These are phyloP conservation scores for Drosophila borealis DNA, from an alignment of 2,888 invertebrate genomes.

Conservation along the genomic window DNA sequence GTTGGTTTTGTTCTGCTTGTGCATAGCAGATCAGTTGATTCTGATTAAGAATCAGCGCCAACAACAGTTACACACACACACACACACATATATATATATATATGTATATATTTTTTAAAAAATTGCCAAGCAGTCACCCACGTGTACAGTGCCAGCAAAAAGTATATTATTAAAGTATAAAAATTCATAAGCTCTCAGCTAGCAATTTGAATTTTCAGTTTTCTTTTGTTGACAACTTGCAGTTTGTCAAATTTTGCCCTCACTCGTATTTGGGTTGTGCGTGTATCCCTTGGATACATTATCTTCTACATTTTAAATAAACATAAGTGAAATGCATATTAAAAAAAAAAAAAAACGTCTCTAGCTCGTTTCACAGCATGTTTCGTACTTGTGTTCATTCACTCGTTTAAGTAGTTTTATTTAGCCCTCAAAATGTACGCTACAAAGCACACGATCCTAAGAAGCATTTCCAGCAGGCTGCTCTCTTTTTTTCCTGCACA, in stretches of 20 bases:
- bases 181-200: constrained; percentile 49
- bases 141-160: constrained; percentile 15
- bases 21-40: constrained; percentile 81
- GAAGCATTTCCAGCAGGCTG: constrained; percentile 12
- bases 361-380: constrained; percentile 36
- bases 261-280: constrained; percentile 18
- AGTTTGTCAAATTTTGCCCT: constrained; percentile 17
- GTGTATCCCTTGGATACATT: constrained; percentile 5
- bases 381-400: constrained; percentile 68
- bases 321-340: constrained; percentile 40
- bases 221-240: constrained; percentile 33
- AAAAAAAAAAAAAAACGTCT: constrained; percentile 34
- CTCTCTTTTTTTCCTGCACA: constrained; percentile 68
- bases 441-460: constrained; percentile 29
- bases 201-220: constrained; percentile 17
- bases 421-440: constrained; percentile 58
- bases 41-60: constrained; percentile 81
- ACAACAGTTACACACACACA: constrained; percentile 29
- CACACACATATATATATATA: constrained; percentile 1
- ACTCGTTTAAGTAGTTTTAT: constrained; percentile 82
- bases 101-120: neutral
- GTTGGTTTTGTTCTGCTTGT: constrained; percentile 66
- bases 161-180: constrained; percentile 21
- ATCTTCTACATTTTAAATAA: constrained; percentile 39
- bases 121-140: constrained; percentile 5